A percentile compares a stretch with the other conserved stretches of the same genome.
Evolutionary conservation across 1,140 invertebrate genomes (phyloP).

Genomic region (Plodia interpunctella): DNA sequence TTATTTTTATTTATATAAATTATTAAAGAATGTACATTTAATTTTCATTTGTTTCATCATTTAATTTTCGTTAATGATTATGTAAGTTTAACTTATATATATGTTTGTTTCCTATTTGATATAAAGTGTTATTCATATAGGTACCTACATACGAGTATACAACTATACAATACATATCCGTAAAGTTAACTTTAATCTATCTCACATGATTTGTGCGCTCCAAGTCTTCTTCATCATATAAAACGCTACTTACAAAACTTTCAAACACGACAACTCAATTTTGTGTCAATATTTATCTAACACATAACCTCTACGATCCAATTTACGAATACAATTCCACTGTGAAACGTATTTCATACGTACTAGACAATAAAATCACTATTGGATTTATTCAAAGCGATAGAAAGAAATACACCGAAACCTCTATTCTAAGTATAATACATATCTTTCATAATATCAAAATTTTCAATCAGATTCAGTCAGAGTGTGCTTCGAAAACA

Average conservation of each 20-base stretch:
- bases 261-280: not conserved
- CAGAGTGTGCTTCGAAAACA: conserved; percentile 31
- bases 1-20: too few species aligned
- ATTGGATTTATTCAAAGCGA: not conserved
- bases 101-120: too few species aligned
- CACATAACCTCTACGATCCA: not conserved
- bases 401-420: conserved; percentile 5
- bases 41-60: too few species aligned
- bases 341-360: conserved; percentile 22
- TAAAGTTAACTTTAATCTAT: conserved; percentile 48
- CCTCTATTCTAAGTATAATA: conserved; percentile 11
- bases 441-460: conserved; percentile 17
- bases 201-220: conserved; percentile 72
- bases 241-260: conserved; percentile 24
- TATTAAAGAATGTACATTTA: too few species aligned
- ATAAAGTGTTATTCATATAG: conserved; percentile 38
- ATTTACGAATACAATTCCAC: conserved; percentile 17
- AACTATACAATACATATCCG: conserved; percentile 41
- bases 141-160: not conserved
- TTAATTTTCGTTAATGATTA: too few species aligned
- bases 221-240: conserved; percentile 59
- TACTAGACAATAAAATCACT: conserved; percentile 9
- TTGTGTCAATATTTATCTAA: not conserved
- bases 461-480: conserved; percentile 47
- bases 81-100: too few species aligned